Conservation (phyloP, 2,113 vertebrate species). For the Beaufortia kweichowensis region DNA sequence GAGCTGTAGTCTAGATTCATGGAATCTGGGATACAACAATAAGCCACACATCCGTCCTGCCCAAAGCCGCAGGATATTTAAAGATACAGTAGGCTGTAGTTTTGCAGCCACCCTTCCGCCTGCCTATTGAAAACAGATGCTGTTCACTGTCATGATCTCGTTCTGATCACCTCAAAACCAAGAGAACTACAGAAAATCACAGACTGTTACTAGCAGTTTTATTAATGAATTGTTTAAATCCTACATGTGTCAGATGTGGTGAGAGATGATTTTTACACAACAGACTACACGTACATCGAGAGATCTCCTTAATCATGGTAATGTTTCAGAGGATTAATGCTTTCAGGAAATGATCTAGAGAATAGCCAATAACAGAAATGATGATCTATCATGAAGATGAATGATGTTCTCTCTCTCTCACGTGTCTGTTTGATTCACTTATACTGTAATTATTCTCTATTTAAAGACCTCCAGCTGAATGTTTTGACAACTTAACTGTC, state of each 20-base stretch:
- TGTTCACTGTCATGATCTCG: conserved; percentile 52
- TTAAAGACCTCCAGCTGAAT: conserved; percentile 45
- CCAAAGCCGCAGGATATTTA: conserved; percentile 58
- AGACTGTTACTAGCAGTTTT: no score
- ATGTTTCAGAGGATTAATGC: no score
- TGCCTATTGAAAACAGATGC: conserved; percentile 66
- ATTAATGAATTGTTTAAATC: no score
- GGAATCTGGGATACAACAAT: conserved; percentile 62
- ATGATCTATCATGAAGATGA: conserved; percentile 32
- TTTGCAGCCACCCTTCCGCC: conserved; percentile 63
- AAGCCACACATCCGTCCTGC: conserved; percentile 60
- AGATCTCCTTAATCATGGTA: no score
- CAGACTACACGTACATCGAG: no score
- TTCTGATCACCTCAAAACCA: no score
- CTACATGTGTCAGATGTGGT: no score
- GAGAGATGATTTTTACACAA: no score
- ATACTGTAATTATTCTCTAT: conserved; percentile 43
- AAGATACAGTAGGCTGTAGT: conserved; percentile 61
- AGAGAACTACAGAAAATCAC: no score
- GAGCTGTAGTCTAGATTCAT: conserved; percentile 58
- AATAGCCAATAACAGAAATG: no score
- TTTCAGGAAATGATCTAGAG: no score
- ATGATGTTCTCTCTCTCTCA: conserved; percentile 43
- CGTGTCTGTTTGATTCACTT: conserved; percentile 42
- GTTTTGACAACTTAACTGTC: conserved; percentile 36